Evolutionary conservation across 2,113 vertebrate species (phyloP).

Genomic region (Oncorhynchus nerka): DNA sequence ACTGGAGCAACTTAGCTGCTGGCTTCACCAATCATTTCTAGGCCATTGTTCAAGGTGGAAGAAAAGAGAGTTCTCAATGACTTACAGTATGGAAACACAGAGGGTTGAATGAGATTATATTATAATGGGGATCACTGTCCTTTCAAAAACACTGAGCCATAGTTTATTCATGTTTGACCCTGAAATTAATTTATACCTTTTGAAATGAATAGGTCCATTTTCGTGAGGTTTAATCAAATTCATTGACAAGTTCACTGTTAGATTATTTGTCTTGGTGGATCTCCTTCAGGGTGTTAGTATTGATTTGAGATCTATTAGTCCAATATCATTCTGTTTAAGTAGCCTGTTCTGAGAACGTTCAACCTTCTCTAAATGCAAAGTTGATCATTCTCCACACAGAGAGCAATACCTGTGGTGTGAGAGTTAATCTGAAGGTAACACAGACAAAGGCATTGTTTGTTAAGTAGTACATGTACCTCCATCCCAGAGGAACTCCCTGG

Average conservation of each 20-base stretch:
- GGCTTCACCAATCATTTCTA: slow-evolving; percentile 38
- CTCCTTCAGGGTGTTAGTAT: background rate
- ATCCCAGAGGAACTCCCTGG: background rate
- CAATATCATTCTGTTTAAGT: background rate
- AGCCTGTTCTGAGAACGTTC: background rate
- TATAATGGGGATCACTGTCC: no score
- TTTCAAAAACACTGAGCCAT: background rate
- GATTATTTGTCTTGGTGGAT: no score
- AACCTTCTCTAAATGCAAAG: no score
- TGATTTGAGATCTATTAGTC: background rate
- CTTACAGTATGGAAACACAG: background rate
- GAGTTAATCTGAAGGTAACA: background rate
- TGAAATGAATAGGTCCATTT: background rate
- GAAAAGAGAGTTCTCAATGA: background rate
- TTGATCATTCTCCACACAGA: background rate
- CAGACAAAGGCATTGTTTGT: background rate
- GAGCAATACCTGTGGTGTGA: background rate
- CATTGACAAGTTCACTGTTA: background rate
- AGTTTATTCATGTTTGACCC: background rate
- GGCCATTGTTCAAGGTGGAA: slow-evolving; percentile 27
- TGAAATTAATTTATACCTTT: background rate
- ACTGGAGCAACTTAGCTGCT: slow-evolving; percentile 39
- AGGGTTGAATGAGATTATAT: background rate
- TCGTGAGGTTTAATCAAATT: background rate
- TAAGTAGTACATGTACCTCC: background rate